These are phyloP conservation scores for Bibio marci DNA, from an alignment of 2,888 invertebrate genomes.

Conservation along the genomic window DNA sequence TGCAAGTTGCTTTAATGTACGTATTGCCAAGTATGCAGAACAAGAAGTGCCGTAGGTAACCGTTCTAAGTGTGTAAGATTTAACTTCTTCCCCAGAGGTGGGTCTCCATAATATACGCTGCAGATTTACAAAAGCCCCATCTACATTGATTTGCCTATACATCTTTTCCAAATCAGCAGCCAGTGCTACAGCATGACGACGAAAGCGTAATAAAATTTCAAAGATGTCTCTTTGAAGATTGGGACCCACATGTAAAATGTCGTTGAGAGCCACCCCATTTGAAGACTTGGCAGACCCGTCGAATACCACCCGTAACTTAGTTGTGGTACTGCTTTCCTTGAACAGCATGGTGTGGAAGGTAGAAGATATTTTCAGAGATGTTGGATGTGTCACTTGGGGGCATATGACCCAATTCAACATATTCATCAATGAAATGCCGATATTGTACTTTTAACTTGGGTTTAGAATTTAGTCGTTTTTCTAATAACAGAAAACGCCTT, in stretches of 20 bases:
- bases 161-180: conserved; percentile 9
- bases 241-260: conserved; percentile 6
- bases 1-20: conserved; percentile 9
- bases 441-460: neutral
- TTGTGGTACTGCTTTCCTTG: too few species aligned
- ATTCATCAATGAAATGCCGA: conserved; percentile 2
- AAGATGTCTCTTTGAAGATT: conserved; percentile 6
- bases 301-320: conserved; percentile 6
- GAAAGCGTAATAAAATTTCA: conserved; percentile 6
- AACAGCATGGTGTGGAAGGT: conserved; percentile 2
- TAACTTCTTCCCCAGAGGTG: conserved; percentile 5
- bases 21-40: conserved; percentile 10
- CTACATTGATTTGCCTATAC: conserved; percentile 6
- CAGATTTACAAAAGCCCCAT: conserved; percentile 5
- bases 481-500: neutral
- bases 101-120: conserved; percentile 9
- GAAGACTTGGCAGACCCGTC: conserved; percentile 4
- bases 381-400: neutral
- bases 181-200: conserved; percentile 7
- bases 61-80: conserved; percentile 9
- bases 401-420: conserved; percentile 2
- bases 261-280: conserved; percentile 6
- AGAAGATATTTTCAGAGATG: too few species aligned
- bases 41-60: conserved; percentile 11
- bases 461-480: neutral